Base-by-base conservation (phyloP, 2,888 invertebrate genomes). In the Caenorhabditis doughertyi region DNA sequence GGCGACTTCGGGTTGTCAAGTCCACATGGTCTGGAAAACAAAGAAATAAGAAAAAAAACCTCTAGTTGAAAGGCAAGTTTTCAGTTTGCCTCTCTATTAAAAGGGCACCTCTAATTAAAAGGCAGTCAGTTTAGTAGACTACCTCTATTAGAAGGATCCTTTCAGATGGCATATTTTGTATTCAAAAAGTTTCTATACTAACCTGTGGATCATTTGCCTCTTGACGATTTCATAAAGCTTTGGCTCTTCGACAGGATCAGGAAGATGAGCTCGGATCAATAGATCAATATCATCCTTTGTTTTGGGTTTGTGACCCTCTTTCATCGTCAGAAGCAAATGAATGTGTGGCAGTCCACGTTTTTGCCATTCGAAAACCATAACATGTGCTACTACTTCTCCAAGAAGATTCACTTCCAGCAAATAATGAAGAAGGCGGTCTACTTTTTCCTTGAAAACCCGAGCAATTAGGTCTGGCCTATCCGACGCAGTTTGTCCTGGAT, bases 301-400 rank as follows among this genome's bases (percentile, higher is more conserved):
- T 7, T 16, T 27, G 7, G 83, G 83, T 89, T 83, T 85, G 81
- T 25, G 92, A 58, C 44, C 91, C 79, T 90, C 90, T 90, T 62
- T 83, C 85, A 58, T 67, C 1, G 83, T 87, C 8, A 91, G 25
- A 3, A 92, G 71, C 27, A 89, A 76, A 62, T 92, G 90, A 0
- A 81, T 79, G 74, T 92, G 91, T 0, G 89, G 84, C 21, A 92
- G 83, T 2, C 91, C 92, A 39, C 90, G 9, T 58, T 92, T 92
- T 79, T 92, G 91, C 56, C 56, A 56, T 56, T 56, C 56, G 18
- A 13, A 35, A 0, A 68, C 68, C 11, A 25, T 8, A 1, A 68
- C 39, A n/a, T 42, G 27, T 0, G 68, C 51, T 8, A 7, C 9
- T 7, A 55, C 68, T 27, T 68, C 53, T 39, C 68, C 55, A 11